Evolutionary conservation across 2,888 invertebrate genomes (phyloP).

Genomic region (Platycheirus rosarum): DNA sequence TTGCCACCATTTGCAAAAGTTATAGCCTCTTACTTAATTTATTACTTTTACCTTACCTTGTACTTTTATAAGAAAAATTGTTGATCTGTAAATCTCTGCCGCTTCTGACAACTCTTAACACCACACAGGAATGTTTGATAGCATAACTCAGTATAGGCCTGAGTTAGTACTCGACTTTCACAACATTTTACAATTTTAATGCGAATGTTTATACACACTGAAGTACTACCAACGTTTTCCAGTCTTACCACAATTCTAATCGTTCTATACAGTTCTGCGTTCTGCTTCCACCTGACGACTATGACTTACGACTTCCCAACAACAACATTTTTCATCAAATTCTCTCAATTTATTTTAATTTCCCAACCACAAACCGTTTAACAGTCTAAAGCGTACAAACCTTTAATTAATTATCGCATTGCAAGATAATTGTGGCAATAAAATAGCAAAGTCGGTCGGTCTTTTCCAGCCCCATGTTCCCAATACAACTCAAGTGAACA

Average conservation of each 20-base stretch:
- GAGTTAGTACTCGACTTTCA: too few relatives aligned
- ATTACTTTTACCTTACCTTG: too few relatives aligned
- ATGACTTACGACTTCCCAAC: slow-evolving; percentile 30
- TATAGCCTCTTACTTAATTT: too few relatives aligned
- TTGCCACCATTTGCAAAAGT: too few relatives aligned
- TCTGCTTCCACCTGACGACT: slow-evolving; percentile 20
- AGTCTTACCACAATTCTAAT: slow-evolving; percentile 3
- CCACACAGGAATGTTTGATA: too few relatives aligned
- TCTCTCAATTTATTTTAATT: slow-evolving; percentile 58
- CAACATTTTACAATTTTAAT: too few relatives aligned
- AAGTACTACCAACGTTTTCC: too few relatives aligned
- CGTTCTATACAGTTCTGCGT: slow-evolving; percentile 20
- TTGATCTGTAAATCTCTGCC: too few relatives aligned
- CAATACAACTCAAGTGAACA: slow-evolving; percentile 22
- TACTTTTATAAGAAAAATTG: too few relatives aligned
- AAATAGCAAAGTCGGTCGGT: slow-evolving; percentile 32
- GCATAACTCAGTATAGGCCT: too few relatives aligned
- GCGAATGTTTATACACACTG: too few relatives aligned
- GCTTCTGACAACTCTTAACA: too few relatives aligned
- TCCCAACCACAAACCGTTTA: slow-evolving; percentile 67
- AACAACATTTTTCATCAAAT: slow-evolving; percentile 43
- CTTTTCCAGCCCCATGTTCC: background rate
- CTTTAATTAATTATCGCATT: slow-evolving; percentile 68
- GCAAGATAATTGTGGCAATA: slow-evolving; percentile 67
- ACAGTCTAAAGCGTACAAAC: slow-evolving; percentile 56